Evolutionary conservation across 2,888 invertebrate genomes (phyloP), one percentile per base, ranked within the genome.

Genomic region (Drosophila rellima): DNA sequence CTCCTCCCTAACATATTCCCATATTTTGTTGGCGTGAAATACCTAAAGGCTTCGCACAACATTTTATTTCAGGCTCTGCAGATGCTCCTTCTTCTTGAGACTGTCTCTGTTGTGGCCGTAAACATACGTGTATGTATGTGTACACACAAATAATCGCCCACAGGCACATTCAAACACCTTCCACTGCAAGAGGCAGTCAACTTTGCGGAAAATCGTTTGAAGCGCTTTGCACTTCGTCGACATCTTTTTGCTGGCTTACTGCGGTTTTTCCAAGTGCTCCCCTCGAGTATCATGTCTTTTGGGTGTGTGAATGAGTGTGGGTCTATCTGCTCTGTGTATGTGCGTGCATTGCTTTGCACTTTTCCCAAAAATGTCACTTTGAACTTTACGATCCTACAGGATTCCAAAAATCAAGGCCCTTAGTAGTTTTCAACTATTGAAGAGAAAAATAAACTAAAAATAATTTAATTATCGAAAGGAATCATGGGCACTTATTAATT

Each of bases 141-240:
- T 45, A 78, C 57, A 55, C 63, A 76, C 54, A 45, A 47, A 65
- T 51, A 66, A 42, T 44, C 75, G 51, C 54, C 48, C 63, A 66
- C 50, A 45, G 61, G 69, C 68, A 75, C 77, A 78, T 78, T 69
- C 67, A 54, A 74, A 84, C 83, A 84, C 83, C 83, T 84, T 84
- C 89, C 89, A 84, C 75, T 89, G 84, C 88, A 85, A 74, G 72
- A 85, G 74, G 84, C 83, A 86, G 88, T 82, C 83, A 86, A 87
- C 85, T 85, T 86, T 83, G 85, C 88, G 87, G 86, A 86, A 86
- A 86, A 86, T 86, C 87, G 85, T 87, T 86, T 87, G 86, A 85
- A 85, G 78, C 87, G 83, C 86, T 87, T 86, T 85, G 80, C 87
- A 86, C 87, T 85, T 87, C 83, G 82, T 84, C 88, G 84, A 86